phyloP scores from a whole-genome alignment of 2,113 vertebrate genomes.

The Junco hyemalis region DNA sequence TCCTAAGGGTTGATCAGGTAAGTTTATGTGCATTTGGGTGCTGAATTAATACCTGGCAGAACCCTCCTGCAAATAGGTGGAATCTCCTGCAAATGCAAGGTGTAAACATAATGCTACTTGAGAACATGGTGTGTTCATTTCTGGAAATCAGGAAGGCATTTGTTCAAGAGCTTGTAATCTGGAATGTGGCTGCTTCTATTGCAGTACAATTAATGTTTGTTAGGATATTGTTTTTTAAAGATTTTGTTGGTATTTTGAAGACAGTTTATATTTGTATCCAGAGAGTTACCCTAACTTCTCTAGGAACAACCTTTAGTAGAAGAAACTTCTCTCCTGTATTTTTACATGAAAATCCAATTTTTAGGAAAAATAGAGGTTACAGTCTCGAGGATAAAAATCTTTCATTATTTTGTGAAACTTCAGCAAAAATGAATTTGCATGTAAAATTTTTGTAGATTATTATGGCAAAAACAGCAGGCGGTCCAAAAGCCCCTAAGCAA shows the following conservation, averaged over 20 bases:
- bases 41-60: not conserved
- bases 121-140: not conserved
- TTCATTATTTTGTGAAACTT: not conserved
- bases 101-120: not conserved
- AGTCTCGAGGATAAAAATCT: not conserved
- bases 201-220: not conserved
- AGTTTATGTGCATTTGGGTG: not conserved
- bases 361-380: not conserved
- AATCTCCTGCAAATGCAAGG: not conserved
- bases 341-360: not conserved
- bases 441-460: conserved; percentile 85
- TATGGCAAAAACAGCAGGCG: conserved; percentile 93
- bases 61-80: not conserved
- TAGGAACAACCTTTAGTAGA: not conserved
- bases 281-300: not conserved
- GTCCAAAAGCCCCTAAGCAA: conserved; percentile 87
- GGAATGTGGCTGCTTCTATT: not conserved
- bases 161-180: not conserved
- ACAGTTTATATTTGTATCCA: not conserved
- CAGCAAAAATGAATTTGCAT: not conserved
- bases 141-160: not conserved
- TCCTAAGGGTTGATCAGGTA: conserved; percentile 96
- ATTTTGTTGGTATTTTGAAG: not conserved
- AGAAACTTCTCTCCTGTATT: not conserved
- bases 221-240: not conserved